A percentile compares a stretch with the other conserved stretches of the same genome.
Evolutionary conservation across 2,113 vertebrate species (phyloP).

Genomic region (Hydrolagus affinis): DNA sequence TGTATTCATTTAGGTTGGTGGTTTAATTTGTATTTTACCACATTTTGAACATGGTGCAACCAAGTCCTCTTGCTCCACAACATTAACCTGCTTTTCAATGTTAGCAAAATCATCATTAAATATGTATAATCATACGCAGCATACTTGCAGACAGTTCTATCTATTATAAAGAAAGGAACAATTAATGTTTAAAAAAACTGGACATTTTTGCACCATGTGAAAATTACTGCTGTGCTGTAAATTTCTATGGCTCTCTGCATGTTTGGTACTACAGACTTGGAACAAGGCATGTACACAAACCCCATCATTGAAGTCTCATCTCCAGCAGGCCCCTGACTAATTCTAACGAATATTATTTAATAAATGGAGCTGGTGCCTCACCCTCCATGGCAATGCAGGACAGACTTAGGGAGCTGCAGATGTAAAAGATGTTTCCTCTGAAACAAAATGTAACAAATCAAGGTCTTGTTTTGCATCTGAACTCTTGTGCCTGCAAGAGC

Average conservation of each 20-base stretch:
- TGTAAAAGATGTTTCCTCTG: too few relatives aligned
- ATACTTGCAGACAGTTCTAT: not conserved
- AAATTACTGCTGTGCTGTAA: too few relatives aligned
- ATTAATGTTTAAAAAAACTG: too few relatives aligned
- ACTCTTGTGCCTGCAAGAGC: not conserved
- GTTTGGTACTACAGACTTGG: too few relatives aligned
- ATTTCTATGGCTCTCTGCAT: too few relatives aligned
- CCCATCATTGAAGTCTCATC: too few relatives aligned
- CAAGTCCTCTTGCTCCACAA: not conserved
- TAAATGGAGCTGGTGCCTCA: not conserved
- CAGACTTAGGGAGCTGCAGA: not conserved
- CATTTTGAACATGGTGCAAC: not conserved
- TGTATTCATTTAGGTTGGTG: not conserved
- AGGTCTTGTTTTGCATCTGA: not conserved
- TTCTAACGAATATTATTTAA: too few relatives aligned
- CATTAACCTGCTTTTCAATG: not conserved
- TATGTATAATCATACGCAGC: not conserved
- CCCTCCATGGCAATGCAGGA: not conserved
- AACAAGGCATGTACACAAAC: too few relatives aligned
- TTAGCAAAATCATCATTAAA: not conserved
- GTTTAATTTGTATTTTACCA: not conserved
- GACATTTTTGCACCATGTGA: too few relatives aligned
- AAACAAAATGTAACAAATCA: not conserved
- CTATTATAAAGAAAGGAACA: too few relatives aligned
- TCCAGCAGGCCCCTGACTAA: too few relatives aligned